Base-by-base conservation (phyloP, 2,113 vertebrate species). In the Hypanus sabinus region DNA sequence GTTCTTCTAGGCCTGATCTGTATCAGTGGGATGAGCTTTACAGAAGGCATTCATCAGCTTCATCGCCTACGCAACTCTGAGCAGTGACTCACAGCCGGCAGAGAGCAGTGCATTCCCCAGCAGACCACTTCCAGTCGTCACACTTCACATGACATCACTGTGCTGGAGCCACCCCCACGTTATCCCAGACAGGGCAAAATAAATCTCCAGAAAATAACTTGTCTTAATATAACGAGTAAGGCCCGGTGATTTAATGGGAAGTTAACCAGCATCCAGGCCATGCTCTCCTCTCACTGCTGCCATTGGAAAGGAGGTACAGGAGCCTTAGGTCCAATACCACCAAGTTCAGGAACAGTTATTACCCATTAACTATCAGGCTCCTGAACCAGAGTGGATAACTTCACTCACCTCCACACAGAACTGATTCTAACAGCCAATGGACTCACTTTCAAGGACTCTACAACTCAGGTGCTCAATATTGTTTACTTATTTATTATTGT, bases 71-170 rank as follows among this genome's bases (percentile, higher is more conserved):
- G 6, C 81, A 85, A 85, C 81, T 24, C 22, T 57, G 46, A 85
- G 24, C 46, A 57, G 46, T 85, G 81, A 85, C 46, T 85, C 81
- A 85, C 46, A 57, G 38, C 81, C 81, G 27, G 46, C 38, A 30
- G 27, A 55, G 3, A 85, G 55, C 6, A 85, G 46, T 12, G 1
- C 81, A 57, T 60, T 3, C 81, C 81, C 81, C 46, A 57, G 81
- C 27, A 27, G 55, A 12, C 24, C 55, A 57, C 46, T 60, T 57
- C 81, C 24, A 57, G 3, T 30, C 81, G 3, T 60, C 81, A 85
- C 55, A 57, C 24, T 85, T 57, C 81, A 85, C 46, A 85, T 85
- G 81, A 60, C 81, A 55, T 85, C 81, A 85, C 81, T 85, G 80
- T 46, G 80, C 38, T 16, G 3, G 9, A 85, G 55, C 46, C 81